Evolutionary conservation across 1,140 invertebrate genomes (phyloP).

Genomic region (Trichonephila inaurata): DNA sequence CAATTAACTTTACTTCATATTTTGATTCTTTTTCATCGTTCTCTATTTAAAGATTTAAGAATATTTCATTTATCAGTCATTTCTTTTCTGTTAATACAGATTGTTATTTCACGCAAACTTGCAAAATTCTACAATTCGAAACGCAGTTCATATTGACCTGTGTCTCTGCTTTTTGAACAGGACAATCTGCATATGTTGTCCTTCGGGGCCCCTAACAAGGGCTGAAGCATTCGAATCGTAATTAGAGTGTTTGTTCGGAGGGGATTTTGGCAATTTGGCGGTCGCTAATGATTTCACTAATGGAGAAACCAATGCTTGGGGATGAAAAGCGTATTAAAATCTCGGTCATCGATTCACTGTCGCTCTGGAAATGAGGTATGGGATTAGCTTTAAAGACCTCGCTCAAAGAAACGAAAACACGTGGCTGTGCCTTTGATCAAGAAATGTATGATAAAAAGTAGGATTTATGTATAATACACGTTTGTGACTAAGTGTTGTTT

Average conservation of each 20-base stretch:
- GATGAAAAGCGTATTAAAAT: constrained; percentile 23
- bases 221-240: neutral
- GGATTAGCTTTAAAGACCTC: constrained; percentile 13
- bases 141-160: no score
- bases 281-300: constrained; percentile 34
- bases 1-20: no score
- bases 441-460: neutral
- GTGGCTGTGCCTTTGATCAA: neutral
- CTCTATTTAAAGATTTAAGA: no score
- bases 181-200: no score
- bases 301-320: constrained; percentile 30
- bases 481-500: no score
- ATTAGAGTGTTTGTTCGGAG: constrained; percentile 17
- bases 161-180: no score
- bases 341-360: neutral
- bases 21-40: no score
- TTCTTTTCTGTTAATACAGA: no score
- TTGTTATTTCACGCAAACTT: no score
- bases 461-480: no score
- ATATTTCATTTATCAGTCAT: no score
- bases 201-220: neutral
- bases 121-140: no score
- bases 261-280: constrained; percentile 29
- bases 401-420: neutral
- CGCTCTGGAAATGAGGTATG: neutral